Evolutionary conservation across 2,797 vertebrate species (phyloP).

Genomic region (Pseudocheirus occidentalis): DNA sequence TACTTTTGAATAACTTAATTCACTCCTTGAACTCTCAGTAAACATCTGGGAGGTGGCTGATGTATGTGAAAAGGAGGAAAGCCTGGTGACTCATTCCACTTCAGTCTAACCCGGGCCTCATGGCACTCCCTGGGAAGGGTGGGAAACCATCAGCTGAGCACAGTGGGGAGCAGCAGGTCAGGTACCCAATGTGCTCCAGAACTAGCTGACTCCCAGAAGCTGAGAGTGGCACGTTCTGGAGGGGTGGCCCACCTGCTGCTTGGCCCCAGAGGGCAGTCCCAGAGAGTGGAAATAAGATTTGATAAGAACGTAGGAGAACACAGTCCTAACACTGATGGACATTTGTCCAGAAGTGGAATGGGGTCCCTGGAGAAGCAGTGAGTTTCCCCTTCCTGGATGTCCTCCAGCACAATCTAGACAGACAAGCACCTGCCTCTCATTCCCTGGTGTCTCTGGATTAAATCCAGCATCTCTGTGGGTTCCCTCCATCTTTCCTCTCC

Average conservation of each 20-base stretch:
- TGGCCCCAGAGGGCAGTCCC: not conserved
- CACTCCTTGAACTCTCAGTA: constrained; percentile 77
- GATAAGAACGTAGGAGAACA: not conserved
- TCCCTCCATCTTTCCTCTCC: not conserved
- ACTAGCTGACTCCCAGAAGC: too few species aligned
- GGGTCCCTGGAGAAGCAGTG: not conserved
- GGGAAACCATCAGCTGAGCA: too few species aligned
- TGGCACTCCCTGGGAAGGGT: too few species aligned
- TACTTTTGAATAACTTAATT: constrained; percentile 75
- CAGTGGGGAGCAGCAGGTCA: too few species aligned
- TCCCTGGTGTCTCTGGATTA: too few species aligned
- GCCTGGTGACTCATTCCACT: constrained; percentile 33
- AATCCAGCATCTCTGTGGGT: too few species aligned
- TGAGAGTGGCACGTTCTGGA: too few species aligned
- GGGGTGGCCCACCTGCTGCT: too few species aligned
- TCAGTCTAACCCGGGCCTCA: not conserved
- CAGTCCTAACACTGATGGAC: not conserved
- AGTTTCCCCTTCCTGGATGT: too few species aligned
- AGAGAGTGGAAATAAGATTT: not conserved
- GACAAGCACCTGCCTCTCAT: too few species aligned
- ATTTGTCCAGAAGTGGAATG: not conserved
- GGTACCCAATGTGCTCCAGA: not conserved
- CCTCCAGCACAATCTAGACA: too few species aligned
- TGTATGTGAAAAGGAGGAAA: constrained; percentile 59
- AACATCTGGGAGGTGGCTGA: constrained; percentile 70